Evolutionary conservation across 1,140 invertebrate genomes (phyloP), one percentile per base, ranked within the genome.

Genomic region (Sitobion miscanthi): DNA sequence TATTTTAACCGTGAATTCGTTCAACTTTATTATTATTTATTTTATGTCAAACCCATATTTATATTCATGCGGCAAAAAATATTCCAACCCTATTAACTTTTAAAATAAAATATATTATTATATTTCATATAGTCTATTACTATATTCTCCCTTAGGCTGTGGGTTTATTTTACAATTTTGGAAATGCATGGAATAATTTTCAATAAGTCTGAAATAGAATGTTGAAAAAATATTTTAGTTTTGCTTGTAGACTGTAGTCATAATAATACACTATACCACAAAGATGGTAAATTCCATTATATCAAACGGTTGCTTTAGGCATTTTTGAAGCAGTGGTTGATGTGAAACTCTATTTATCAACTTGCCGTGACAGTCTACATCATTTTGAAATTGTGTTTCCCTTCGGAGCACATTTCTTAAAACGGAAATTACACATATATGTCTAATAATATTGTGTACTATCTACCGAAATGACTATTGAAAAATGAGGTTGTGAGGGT

Each of bases 391-490:
- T 90, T 69, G 89, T 90, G 8, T 69, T 90, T 90, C 5, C 42
- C 23, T 2, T 45, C 38, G 30, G 25, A 45, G 23, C 57, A 45
- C 89, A 69, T 62, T 90, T 90, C 54, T 90, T 90, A 90, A 69
- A 90, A 90, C 89, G 57, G 57, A 90, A 90, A 90, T 90, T 90
- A 90, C 42, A 90, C 38, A 45, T 69, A 62, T 69, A 90, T 14
- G 57, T 45, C 4, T 86, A 25, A 25, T 88, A 88, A 52, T 57
- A 42, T 25, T 90, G 17, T 90, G 42, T 69, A 21, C 25, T 85
- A 49, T 88, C 47, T 86, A 86, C 3, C 57, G 77, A 82, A 93
- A 93, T 93, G 91, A 93, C 47, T 54, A 57, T 86, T 93, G 91
- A 93, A 86, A 93, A 93, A 83, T 57, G 82, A 42, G 69, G 21